phyloP scores from a whole-genome alignment of 2,113 vertebrate species.

The Aviceda subcristata region DNA sequence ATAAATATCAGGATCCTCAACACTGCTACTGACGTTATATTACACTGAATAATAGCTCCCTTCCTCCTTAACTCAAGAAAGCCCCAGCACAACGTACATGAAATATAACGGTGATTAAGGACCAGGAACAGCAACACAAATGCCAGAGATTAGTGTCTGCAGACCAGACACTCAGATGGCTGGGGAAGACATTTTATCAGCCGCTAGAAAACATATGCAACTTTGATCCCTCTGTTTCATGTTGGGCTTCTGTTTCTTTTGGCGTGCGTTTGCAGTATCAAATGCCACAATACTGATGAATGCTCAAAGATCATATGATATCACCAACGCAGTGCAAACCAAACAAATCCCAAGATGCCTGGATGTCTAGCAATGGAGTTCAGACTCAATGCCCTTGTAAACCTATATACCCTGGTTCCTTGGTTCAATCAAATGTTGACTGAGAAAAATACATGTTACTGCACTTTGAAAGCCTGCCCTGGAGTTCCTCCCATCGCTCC shows the following conservation, averaged over 20 bases:
- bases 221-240: constrained; percentile 31
- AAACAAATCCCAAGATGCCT: background rate
- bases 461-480: constrained; percentile 1
- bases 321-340: background rate
- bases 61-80: background rate
- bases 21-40: background rate
- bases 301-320: background rate
- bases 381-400: background rate
- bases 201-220: constrained; percentile 49
- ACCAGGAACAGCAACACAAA: constrained; percentile 31
- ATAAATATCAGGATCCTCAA: background rate
- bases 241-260: constrained; percentile 31
- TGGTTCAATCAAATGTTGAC: constrained; percentile 1
- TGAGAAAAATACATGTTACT: constrained; percentile 52
- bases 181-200: background rate
- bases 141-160: constrained; percentile 58
- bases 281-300: background rate
- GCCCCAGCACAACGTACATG: background rate
- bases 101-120: constrained; percentile 35
- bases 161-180: constrained; percentile 45
- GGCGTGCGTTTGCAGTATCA: background rate
- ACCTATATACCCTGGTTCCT: background rate
- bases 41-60: background rate
- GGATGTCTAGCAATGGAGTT: background rate
- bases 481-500: background rate